phyloP scores from a whole-genome alignment of 2,113 vertebrate species.

The Camelus dromedarius region DNA sequence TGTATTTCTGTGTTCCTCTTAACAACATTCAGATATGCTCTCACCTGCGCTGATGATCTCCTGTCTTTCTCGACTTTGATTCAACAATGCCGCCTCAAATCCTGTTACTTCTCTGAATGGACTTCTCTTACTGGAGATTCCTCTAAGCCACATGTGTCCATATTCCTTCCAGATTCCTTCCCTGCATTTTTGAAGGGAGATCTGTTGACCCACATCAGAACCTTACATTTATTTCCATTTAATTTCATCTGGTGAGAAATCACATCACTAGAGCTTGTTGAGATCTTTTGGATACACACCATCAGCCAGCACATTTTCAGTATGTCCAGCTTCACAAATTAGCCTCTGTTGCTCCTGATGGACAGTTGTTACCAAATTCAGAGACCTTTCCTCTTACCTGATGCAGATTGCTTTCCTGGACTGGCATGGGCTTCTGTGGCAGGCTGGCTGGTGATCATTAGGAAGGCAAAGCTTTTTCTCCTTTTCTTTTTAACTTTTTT shows the following conservation, averaged over 20 bases:
- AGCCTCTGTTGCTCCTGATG: background rate
- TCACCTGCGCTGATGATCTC: background rate
- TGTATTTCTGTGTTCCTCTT: background rate
- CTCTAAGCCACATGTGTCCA: background rate
- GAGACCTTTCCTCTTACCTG: background rate
- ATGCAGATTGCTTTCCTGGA: background rate
- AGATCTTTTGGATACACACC: background rate
- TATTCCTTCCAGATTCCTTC: background rate
- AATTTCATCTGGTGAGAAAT: slow-evolving; percentile 28
- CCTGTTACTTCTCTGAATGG: background rate
- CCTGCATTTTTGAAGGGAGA: background rate
- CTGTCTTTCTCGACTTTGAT: background rate
- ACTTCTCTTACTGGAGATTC: background rate
- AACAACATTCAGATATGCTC: background rate
- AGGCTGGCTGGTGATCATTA: slow-evolving; percentile 7
- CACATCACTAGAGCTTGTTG: background rate
- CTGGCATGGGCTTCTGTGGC: background rate
- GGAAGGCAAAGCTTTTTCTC: background rate
- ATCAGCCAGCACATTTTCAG: background rate
- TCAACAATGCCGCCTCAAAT: background rate
- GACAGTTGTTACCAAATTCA: background rate
- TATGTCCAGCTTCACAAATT: background rate
- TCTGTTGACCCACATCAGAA: background rate
- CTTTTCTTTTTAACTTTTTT: background rate
- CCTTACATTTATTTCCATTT: background rate